Conservation (phyloP, 2,113 vertebrate genomes). For the Emydura subglobosa region DNA sequence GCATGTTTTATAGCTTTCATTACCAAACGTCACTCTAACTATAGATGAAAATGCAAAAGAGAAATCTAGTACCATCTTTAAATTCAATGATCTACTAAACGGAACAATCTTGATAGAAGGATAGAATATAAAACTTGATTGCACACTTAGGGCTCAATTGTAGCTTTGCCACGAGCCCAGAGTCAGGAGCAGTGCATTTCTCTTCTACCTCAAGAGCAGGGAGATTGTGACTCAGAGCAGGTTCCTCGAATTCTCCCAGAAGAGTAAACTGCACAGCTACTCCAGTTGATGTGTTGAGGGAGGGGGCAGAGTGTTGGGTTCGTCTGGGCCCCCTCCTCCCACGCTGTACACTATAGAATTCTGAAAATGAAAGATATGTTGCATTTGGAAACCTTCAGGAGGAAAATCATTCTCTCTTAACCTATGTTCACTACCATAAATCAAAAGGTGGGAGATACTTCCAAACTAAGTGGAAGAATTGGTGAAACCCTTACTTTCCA, state of each 20-base stretch:
- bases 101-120: not conserved
- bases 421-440: no score
- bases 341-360: not conserved
- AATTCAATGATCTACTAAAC: slow-evolving; percentile 20
- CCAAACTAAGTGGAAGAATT: no score
- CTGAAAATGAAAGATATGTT: no score
- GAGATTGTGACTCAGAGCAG: not conserved
- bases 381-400: no score
- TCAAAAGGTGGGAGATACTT: no score
- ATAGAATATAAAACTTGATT: slow-evolving; percentile 1
- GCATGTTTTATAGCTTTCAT: slow-evolving; percentile 13
- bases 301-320: not conserved
- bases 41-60: not conserved
- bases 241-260: not conserved
- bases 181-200: not conserved
- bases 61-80: not conserved
- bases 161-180: not conserved
- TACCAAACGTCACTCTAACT: not conserved
- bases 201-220: not conserved
- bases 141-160: not conserved
- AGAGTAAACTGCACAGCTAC: not conserved
- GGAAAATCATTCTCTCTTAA: no score
- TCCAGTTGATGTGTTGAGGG: not conserved
- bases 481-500: no score
- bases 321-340: not conserved